phyloP scores from a whole-genome alignment of 2,797 vertebrate genomes.

The Crenuchus spilurus region DNA sequence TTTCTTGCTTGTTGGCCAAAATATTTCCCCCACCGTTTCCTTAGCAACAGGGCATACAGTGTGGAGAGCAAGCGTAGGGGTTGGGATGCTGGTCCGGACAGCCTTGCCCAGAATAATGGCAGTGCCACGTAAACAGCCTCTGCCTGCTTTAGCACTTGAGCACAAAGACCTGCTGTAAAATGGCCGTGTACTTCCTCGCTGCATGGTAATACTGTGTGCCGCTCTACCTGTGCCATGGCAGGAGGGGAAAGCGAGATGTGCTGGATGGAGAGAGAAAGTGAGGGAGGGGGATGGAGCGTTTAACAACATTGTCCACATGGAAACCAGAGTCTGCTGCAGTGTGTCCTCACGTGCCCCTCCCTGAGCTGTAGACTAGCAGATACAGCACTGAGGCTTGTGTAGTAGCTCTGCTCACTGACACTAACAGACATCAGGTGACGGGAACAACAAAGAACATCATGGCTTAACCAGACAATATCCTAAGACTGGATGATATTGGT shows the following conservation, averaged over 20 bases:
- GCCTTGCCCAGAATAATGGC: conserved; percentile 14
- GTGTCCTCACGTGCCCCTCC: conserved; percentile 63
- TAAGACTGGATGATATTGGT: no score
- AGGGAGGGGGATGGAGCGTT: conserved; percentile 29
- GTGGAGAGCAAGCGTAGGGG: conserved; percentile 50
- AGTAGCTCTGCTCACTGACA: background rate
- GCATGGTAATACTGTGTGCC: no score
- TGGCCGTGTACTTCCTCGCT: background rate
- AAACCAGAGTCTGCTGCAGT: conserved; percentile 61
- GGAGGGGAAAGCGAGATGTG: background rate
- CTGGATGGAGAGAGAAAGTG: background rate
- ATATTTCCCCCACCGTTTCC: conserved; percentile 70
- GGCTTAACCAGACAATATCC: background rate
- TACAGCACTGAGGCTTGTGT: background rate
- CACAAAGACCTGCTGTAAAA: background rate
- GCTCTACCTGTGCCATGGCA: background rate
- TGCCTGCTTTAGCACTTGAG: background rate
- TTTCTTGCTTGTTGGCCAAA: conserved; percentile 61
- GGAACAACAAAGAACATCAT: background rate
- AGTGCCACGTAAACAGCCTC: background rate
- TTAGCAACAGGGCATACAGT: conserved; percentile 71
- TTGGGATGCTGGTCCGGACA: conserved; percentile 21
- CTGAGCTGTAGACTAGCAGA: background rate
- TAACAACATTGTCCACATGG: conserved; percentile 62
- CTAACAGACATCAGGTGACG: background rate